A percentile compares a stretch with the other conserved stretches of the same genome.
These are phyloP conservation scores for Lasioglossum baleicum DNA, from an alignment of 1,140 invertebrate genomes.

Conservation along the genomic window DNA sequence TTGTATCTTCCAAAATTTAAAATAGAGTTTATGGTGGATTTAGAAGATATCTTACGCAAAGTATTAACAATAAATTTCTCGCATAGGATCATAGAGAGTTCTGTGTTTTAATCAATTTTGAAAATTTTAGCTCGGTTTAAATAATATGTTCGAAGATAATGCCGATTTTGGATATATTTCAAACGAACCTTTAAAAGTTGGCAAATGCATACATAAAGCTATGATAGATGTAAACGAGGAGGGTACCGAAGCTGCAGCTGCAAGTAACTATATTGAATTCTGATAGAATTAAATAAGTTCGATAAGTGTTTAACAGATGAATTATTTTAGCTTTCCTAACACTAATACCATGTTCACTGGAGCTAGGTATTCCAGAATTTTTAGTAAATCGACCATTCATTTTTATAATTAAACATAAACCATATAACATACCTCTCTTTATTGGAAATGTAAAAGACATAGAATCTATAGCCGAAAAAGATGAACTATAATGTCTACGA, in stretches of 20 bases:
- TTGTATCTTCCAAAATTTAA: conserved; percentile 87
- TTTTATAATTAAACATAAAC: conserved; percentile 69
- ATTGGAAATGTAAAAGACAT: conserved; percentile 70
- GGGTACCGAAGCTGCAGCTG: conserved; percentile 85
- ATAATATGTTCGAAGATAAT: conserved; percentile 80
- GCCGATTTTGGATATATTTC: conserved; percentile 84
- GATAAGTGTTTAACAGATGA: conserved; percentile 5
- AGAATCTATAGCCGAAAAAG: conserved; percentile 51
- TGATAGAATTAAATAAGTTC: neutral
- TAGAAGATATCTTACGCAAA: conserved; percentile 81
- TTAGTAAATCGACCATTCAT: conserved; percentile 73
- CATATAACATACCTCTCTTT: conserved; percentile 70
- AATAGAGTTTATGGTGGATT: conserved; percentile 82
- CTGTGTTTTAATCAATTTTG: conserved; percentile 21
- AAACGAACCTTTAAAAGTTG: conserved; percentile 77
- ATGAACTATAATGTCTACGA: conserved; percentile 69
- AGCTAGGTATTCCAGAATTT: conserved; percentile 57
- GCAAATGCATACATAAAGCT: conserved; percentile 83
- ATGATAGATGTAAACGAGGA: conserved; percentile 85
- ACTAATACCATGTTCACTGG: too few species aligned
- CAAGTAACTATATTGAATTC: conserved; percentile 68
- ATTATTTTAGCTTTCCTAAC: conserved; percentile 63
- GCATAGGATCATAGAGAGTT: neutral
- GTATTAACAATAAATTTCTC: conserved; percentile 69
- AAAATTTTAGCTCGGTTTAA: conserved; percentile 80